phyloP scores from a whole-genome alignment of 2,113 vertebrate genomes.

The Mellivora capensis region DNA sequence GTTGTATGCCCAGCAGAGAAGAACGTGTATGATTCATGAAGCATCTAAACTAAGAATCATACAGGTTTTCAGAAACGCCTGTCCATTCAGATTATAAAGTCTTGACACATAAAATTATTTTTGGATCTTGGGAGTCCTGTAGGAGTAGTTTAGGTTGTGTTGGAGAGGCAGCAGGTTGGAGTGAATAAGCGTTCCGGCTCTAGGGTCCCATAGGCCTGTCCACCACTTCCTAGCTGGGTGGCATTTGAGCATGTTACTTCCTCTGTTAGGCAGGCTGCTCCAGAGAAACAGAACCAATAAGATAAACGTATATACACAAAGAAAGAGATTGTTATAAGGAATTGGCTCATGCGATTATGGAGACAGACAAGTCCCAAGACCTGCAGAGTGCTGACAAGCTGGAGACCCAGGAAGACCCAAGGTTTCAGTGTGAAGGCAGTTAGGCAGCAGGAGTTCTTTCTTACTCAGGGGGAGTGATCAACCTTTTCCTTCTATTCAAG shows the following conservation, averaged over 20 bases:
- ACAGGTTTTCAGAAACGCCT: conserved; percentile 56
- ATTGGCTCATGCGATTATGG: not conserved
- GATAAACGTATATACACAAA: too few species aligned
- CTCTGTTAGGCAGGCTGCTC: not conserved
- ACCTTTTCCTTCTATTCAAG: not conserved
- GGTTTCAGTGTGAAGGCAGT: not conserved
- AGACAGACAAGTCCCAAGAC: not conserved
- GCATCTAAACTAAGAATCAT: conserved; percentile 54
- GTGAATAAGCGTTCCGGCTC: not conserved
- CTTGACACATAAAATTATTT: not conserved
- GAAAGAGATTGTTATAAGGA: not conserved
- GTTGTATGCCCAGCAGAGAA: conserved; percentile 65
- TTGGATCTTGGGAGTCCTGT: not conserved
- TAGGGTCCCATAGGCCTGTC: not conserved
- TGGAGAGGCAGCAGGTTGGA: not conserved
- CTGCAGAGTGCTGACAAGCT: not conserved
- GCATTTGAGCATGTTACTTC: not conserved
- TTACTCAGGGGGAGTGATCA: not conserved
- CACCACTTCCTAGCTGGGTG: not conserved
- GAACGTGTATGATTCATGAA: conserved; percentile 61
- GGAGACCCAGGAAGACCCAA: not conserved
- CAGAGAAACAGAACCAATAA: not conserved
- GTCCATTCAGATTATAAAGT: not conserved
- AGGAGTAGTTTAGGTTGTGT: not conserved
- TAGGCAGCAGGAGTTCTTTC: not conserved